Conservation (phyloP, 2,888 invertebrate species). For the Drosophila kuntzei region DNA sequence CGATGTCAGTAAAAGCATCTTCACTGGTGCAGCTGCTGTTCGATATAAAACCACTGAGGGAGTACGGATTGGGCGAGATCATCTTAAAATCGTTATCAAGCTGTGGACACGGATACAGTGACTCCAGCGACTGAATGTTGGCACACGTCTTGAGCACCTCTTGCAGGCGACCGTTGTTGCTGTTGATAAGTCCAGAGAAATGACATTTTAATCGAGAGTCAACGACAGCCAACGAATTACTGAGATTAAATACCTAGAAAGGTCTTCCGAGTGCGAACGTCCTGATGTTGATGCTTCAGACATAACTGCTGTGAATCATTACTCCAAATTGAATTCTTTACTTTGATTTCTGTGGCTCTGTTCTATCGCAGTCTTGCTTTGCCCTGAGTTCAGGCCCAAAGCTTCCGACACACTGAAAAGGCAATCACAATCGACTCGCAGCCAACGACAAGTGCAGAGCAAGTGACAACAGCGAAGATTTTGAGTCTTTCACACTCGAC, state of each 20-base stretch:
- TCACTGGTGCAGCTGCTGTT: constrained; percentile 75
- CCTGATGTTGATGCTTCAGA: constrained; percentile 70
- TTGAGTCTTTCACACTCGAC: constrained; percentile 28
- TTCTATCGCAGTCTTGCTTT: constrained; percentile 10
- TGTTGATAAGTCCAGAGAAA: constrained; percentile 18
- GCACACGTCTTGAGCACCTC: constrained; percentile 80
- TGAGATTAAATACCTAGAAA: constrained; percentile 50
- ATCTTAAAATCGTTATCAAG: constrained; percentile 77
- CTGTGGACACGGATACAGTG: constrained; percentile 61
- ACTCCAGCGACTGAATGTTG: constrained; percentile 79
- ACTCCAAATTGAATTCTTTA: constrained; percentile 12
- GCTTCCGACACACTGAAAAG: constrained; percentile 61
- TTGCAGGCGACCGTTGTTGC: constrained; percentile 66
- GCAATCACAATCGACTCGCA: constrained; percentile 47
- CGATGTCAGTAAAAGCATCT: constrained; percentile 79
- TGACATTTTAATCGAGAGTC: background rate
- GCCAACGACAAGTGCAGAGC: constrained; percentile 41
- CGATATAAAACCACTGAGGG: constrained; percentile 71
- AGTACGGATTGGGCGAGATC: constrained; percentile 75
- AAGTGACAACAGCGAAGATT: constrained; percentile 51
- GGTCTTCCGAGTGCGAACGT: constrained; percentile 67
- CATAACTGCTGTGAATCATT: constrained; percentile 56
- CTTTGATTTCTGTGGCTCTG: background rate
- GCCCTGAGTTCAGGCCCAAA: constrained; percentile 46
- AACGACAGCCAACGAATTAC: background rate